These are phyloP conservation scores for Dendrocopos noguchii DNA, from an alignment of 2,113 vertebrate genomes.

Conservation along the genomic window DNA sequence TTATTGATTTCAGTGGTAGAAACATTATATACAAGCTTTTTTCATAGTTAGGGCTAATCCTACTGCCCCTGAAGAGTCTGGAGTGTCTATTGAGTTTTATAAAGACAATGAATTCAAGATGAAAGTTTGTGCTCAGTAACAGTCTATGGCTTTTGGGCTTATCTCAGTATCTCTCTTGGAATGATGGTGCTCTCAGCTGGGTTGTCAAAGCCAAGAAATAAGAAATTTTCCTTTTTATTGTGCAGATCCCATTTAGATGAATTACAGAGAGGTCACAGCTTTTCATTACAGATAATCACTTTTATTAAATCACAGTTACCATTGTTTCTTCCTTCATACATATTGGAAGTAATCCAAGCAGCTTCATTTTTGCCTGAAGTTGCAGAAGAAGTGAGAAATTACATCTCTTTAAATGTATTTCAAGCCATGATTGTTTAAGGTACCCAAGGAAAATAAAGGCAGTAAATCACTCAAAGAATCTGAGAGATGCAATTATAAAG, in stretches of 20 bases:
- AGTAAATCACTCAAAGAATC: background rate
- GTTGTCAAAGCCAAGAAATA: background rate
- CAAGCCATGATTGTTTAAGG: background rate
- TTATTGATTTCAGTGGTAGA: background rate
- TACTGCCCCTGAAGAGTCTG: background rate
- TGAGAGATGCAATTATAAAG: background rate
- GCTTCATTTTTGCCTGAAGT: background rate
- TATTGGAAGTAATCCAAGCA: background rate
- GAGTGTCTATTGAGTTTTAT: background rate
- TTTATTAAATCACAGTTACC: conserved; percentile 29
- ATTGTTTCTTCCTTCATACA: background rate
- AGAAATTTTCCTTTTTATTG: background rate
- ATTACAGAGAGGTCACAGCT: background rate
- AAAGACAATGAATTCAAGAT: background rate
- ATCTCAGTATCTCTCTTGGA: background rate
- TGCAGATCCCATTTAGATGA: conserved; percentile 19
- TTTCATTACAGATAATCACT: conserved; percentile 45
- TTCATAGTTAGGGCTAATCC: background rate
- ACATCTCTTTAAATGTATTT: background rate
- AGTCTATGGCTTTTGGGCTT: background rate
- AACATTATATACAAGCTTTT: background rate
- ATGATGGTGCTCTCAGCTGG: background rate
- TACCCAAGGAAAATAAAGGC: background rate
- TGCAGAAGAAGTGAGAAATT: background rate
- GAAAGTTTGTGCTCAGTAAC: background rate